A percentile compares a stretch with the other conserved stretches of the same genome.
phyloP scores from a whole-genome alignment of 2,888 invertebrate species.

The Microchrysa polita region DNA sequence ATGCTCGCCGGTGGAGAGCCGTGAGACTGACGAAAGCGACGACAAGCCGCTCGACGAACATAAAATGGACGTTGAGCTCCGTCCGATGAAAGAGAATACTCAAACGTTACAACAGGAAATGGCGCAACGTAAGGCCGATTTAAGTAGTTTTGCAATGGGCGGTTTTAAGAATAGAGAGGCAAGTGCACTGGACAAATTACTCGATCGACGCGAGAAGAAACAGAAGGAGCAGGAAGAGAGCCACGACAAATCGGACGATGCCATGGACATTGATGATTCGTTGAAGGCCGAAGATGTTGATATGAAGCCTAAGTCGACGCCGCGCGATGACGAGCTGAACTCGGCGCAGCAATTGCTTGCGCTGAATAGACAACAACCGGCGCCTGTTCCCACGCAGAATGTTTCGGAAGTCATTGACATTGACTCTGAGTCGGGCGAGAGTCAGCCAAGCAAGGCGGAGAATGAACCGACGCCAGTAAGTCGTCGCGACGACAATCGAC shows the following conservation, averaged over 20 bases:
- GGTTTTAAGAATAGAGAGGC: slow-evolving; percentile 62
- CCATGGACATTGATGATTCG: slow-evolving; percentile 51
- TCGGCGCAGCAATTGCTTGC: background rate
- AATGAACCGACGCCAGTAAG: background rate
- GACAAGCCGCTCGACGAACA: slow-evolving; percentile 51
- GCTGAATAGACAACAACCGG: background rate
- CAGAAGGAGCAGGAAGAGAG: slow-evolving; percentile 54
- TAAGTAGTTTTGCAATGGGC: slow-evolving; percentile 48
- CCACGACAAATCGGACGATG: slow-evolving; percentile 57
- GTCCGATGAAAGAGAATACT: slow-evolving; percentile 44
- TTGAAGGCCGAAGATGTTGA: slow-evolving; percentile 10
- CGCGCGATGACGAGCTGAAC: background rate
- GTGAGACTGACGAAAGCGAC: background rate
- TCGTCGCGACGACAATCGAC: background rate
- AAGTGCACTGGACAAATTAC: slow-evolving; percentile 68
- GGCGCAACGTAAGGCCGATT: slow-evolving; percentile 60
- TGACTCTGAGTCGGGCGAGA: slow-evolving; percentile 48
- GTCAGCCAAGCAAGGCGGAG: slow-evolving; percentile 30
- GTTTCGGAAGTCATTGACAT: slow-evolving; percentile 45
- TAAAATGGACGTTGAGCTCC: slow-evolving; percentile 19
- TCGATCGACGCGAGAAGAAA: slow-evolving; percentile 67
- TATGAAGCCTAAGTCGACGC: background rate
- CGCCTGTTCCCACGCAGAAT: background rate
- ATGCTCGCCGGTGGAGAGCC: background rate
- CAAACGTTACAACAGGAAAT: slow-evolving; percentile 61